Evolutionary conservation across 2,797 vertebrate genomes (phyloP).

Genomic region (Triplophysa yarkandensis): DNA sequence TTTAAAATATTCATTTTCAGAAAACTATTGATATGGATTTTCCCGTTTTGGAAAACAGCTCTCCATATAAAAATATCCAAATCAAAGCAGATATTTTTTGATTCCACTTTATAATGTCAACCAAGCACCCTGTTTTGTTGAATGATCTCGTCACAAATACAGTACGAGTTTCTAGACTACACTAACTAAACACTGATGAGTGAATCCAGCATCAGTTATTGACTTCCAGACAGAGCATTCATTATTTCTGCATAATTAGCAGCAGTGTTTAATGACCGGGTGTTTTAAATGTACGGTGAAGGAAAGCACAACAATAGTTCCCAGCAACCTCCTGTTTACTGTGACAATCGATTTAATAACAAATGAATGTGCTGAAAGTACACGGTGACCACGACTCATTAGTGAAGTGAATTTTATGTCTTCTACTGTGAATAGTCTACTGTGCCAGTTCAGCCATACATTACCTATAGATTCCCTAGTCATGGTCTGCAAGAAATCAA

Average conservation of each 20-base stretch:
- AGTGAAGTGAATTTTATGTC: slow-evolving; percentile 18
- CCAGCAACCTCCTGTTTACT: slow-evolving; percentile 30
- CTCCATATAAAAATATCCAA: background rate
- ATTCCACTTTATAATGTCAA: background rate
- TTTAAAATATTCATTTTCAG: no score
- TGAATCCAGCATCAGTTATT: slow-evolving; percentile 35
- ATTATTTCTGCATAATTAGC: slow-evolving; percentile 37
- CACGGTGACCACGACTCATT: slow-evolving; percentile 8
- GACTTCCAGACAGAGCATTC: slow-evolving; percentile 4
- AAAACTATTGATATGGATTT: no score
- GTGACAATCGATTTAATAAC: slow-evolving; percentile 35
- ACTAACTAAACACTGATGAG: slow-evolving; percentile 30
- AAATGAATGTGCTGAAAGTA: slow-evolving; percentile 24
- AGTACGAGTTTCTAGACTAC: slow-evolving; percentile 9
- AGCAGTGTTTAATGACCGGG: slow-evolving; percentile 19
- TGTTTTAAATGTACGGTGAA: slow-evolving; percentile 17
- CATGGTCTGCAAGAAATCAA: slow-evolving; percentile 14
- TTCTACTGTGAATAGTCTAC: background rate
- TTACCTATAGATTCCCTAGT: slow-evolving; percentile 16
- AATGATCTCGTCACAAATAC: background rate
- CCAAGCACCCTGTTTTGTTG: background rate
- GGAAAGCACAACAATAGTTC: slow-evolving; percentile 20
- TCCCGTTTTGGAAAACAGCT: no score
- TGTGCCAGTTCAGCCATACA: slow-evolving; percentile 10
- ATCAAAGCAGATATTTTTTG: background rate